Evolutionary conservation across 1,140 invertebrate species (phyloP).

Genomic region (Rhynchophorus ferrugineus): DNA sequence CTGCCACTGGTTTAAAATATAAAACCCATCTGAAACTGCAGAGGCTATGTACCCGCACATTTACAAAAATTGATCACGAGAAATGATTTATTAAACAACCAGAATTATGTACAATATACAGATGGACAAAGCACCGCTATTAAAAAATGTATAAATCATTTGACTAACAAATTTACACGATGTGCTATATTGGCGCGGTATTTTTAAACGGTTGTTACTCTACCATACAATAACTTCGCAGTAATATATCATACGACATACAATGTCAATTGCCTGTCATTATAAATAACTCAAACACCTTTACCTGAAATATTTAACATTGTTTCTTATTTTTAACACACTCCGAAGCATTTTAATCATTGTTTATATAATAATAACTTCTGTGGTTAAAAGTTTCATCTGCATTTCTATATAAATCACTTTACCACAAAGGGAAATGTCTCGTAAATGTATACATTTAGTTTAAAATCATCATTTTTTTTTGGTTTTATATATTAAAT

Average conservation of each 20-base stretch:
- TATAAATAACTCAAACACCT: not conserved
- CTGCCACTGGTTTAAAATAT: conserved; percentile 8
- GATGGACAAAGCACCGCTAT: conserved; percentile 2
- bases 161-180: conserved; percentile 2
- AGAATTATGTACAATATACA: conserved; percentile 2
- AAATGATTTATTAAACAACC: conserved; percentile 2
- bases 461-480: too few relatives aligned
- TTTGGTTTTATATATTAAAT: too few relatives aligned
- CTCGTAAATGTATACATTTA: too few relatives aligned
- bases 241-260: not conserved
- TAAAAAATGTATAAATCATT: conserved; percentile 6
- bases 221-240: not conserved
- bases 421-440: too few relatives aligned
- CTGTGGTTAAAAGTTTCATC: too few relatives aligned
- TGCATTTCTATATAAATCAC: too few relatives aligned
- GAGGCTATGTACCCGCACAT: not conserved
- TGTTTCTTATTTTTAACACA: too few relatives aligned
- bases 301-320: not conserved
- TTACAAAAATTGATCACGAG: conserved; percentile 5
- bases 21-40: not conserved
- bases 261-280: conserved; percentile 4
- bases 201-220: not conserved
- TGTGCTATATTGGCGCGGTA: not conserved
- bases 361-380: too few relatives aligned
- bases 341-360: too few relatives aligned